Base-by-base conservation (phyloP, 2,888 invertebrate genomes). In the Sipha maydis region DNA sequence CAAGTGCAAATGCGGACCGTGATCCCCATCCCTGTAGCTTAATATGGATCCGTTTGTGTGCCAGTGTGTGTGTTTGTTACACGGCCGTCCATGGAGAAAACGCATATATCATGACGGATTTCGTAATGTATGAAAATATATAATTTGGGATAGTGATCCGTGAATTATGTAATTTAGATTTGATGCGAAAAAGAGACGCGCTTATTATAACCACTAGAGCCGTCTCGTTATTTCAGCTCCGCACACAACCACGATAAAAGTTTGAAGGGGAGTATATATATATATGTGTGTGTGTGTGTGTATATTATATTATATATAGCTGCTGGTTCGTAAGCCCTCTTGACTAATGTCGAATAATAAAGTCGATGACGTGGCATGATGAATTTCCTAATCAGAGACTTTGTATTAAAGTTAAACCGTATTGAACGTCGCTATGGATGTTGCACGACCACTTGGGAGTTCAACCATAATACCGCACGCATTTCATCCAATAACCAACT, bases 321-420 rank as follows among this genome's bases (percentile, higher is more conserved):
- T 21, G 56, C 56, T 17, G 21, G 67, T 67, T 9, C 25, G 41
- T 61, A 75, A 84, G 56, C 75, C 38, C 83, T 48, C 38, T 61
- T 25, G 56, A 84, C 83, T 61, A 56, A 75, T 75, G 19, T 21
- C 61, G 38, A 61, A 75, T 84, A 56, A 83, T 31, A 83, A 83
- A 75, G 34, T 38, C 83, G 83, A 83, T 75, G 83, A 83, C 83
- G 83, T 83, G 73, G 71, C 83, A 71, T 56, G 83, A 75, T 56
- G 83, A 38, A 84, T 75, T 84, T 84, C 75, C 83, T 84, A 75
- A 84, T 84, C 83, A 28, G 83, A 75, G 75, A 61, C 75, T 84
- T 75, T 61, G 75, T 73, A 73, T 83, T 73, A 71, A 69, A 82
- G 71, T 83, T 73, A 71, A 73, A 82, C 48, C 69, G 25, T 41